Evolutionary conservation across 1,140 invertebrate genomes (phyloP).

Genomic region (Pantala flavescens): DNA sequence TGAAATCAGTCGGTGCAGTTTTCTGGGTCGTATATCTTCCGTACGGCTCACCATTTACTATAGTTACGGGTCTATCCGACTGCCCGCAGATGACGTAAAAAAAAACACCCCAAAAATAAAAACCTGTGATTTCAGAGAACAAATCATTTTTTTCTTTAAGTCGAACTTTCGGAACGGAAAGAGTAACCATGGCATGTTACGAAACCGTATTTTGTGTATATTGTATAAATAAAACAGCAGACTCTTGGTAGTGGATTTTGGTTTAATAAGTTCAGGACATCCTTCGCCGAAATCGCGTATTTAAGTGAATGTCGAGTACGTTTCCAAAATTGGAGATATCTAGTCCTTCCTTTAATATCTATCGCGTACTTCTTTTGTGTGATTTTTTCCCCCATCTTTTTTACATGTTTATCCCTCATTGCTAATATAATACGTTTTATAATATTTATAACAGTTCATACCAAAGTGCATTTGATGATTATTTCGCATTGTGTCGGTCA

Average conservation of each 20-base stretch:
- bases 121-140: too few species aligned
- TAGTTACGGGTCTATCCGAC: too few species aligned
- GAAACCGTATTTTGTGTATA: too few species aligned
- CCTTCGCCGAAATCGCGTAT: neutral
- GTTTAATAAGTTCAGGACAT: neutral
- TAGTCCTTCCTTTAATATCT: neutral
- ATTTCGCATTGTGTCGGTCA: neutral
- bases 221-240: neutral
- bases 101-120: too few species aligned
- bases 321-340: constrained; percentile 1
- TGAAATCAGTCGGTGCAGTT: too few species aligned
- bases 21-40: too few species aligned
- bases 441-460: neutral
- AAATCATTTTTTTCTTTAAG: too few species aligned
- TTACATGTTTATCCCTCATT: neutral
- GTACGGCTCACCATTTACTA: too few species aligned
- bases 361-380: neutral
- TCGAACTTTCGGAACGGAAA: too few species aligned
- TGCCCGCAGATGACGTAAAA: too few species aligned
- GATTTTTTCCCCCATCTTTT: neutral
- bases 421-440: neutral
- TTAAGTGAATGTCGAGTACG: neutral
- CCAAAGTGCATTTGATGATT: constrained; percentile 2
- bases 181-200: too few species aligned
- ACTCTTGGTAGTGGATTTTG: neutral